Evolutionary conservation across 2,797 vertebrate genomes (phyloP), one percentile per base, ranked within the genome.

Genomic region (Propithecus perrieri): DNA sequence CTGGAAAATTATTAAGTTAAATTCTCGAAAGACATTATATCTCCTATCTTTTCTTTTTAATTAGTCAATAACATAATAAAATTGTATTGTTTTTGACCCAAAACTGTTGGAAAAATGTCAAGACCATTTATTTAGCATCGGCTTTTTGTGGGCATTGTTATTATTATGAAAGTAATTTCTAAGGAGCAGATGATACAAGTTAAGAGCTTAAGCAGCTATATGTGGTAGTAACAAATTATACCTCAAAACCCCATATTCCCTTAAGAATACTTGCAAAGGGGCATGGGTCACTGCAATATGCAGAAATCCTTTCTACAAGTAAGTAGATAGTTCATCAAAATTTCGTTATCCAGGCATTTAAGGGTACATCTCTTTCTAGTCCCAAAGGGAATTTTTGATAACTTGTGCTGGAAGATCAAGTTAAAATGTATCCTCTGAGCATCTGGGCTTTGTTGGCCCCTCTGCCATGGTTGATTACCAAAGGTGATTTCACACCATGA

Each of bases 31-130:
- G 43, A 35, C 3, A 79, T 94, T 26, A 94, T 65, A 14, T 15
- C 28, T 89, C 30, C 15, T 63, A 30, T 43, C n/a, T 22, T 89
- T 4, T 85, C 7, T 83, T 96, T 95, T 92, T 35, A 97, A 95
- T 83, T 83, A 84, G 22, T 85, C 61, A 79, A 26, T 71, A 71
- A 6, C 57, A 92, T 53, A 35, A 76, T 83, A 50, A 81, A 69
- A 48, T 79, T 90, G 17, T 38, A 72, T 81, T 86, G 38, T 69
- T 96, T 71, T 57, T 79, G 72, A 85, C 33, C 1, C 14, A 84
- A 90, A 84, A 7, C 0, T 9, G 4, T n/a, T 72, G 55, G 53
- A 81, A 74, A 15, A 79, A 89, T 83, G 7, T 78, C 13, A 79
- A 74, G 38, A n/a, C 7, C 76, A 67, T 79, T 59, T 76, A 79